phyloP scores from a whole-genome alignment of 2,797 vertebrate genomes.

The Borostomias antarcticus region DNA sequence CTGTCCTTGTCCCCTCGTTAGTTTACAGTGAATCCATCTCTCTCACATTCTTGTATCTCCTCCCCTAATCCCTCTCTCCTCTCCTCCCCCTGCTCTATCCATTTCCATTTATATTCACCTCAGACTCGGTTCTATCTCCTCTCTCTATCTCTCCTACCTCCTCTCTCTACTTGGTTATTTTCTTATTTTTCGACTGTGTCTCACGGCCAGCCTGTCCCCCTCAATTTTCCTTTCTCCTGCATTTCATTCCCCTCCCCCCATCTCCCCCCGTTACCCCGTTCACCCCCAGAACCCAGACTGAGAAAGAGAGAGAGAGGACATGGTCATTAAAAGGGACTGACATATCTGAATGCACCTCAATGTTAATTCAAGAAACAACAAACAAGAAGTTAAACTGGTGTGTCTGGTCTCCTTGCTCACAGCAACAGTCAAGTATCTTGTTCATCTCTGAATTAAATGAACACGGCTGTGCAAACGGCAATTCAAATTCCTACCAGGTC shows the following conservation, averaged over 20 bases:
- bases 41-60: constrained; percentile 70
- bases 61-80: constrained; percentile 53
- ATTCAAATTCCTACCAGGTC: constrained; percentile 50
- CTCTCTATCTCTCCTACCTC: constrained; percentile 57
- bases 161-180: constrained; percentile 64
- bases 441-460: constrained; percentile 42
- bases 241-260: constrained; percentile 66
- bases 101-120: constrained; percentile 77
- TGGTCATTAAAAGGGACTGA: constrained; percentile 51
- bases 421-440: background rate
- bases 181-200: constrained; percentile 62
- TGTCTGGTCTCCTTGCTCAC: background rate
- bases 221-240: constrained; percentile 54
- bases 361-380: constrained; percentile 27
- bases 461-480: constrained; percentile 45
- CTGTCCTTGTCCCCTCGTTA: constrained; percentile 75
- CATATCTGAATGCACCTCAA: constrained; percentile 36
- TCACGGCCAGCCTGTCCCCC: constrained; percentile 55
- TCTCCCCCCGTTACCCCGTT: constrained; percentile 61
- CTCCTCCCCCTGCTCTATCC: constrained; percentile 38
- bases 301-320: constrained; percentile 41
- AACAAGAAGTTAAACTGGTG: too few species aligned
- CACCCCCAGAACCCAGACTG: constrained; percentile 43
- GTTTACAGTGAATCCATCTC: constrained; percentile 70
- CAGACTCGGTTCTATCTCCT: constrained; percentile 38